Base-by-base conservation (phyloP, 2,113 vertebrate genomes). In the rat (Rattus norvegicus) region DNA sequence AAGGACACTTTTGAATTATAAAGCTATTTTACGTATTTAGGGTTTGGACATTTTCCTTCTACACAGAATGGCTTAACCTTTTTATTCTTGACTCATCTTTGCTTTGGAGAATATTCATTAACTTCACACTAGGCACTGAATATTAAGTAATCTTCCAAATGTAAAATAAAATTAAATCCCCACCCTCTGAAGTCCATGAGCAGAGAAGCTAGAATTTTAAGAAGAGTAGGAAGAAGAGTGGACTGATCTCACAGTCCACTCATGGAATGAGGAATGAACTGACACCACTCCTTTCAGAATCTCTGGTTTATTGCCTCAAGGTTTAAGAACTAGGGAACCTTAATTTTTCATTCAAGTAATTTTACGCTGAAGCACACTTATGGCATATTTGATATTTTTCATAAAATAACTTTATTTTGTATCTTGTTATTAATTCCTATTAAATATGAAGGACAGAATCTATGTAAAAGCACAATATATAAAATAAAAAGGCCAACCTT, bases 131-230 rank as follows among this genome's bases (percentile, higher is more conserved):
- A 67, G 54, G 56, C 88, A 77, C 26, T 24, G 84, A 36, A 43
- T 92, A 87, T 93, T 96, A 83, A 95, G 19, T 39, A 88, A 69
- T 88, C 13, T 88, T 14, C 39, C 39, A 92, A 95, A 85, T 26
- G 0, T 85, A 52, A 30, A 73, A 69, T 47, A 87, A 83, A 92
- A 88, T 91, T 84, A 77, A 96, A 88, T 87, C 20, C 30, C 16
- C 12, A 43, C 75, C 4, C 52, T 97, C 13, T 43, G n/a, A 1
- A 70, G 19, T 73, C 30, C n/a, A 22, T 79, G 26, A 61, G 54
- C 70, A 88, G 63, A 56, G 84, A 75, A 93, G 16, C 9, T 93
- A 59, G 92, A 69, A 95, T 92, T 77, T 90, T 96, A 88, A 93
- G 36, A 69, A 20, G 36, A 54, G 7, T 92, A 12, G 28, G 26